phyloP scores from a whole-genome alignment of 2,888 invertebrate genomes.

The Timema podura region DNA sequence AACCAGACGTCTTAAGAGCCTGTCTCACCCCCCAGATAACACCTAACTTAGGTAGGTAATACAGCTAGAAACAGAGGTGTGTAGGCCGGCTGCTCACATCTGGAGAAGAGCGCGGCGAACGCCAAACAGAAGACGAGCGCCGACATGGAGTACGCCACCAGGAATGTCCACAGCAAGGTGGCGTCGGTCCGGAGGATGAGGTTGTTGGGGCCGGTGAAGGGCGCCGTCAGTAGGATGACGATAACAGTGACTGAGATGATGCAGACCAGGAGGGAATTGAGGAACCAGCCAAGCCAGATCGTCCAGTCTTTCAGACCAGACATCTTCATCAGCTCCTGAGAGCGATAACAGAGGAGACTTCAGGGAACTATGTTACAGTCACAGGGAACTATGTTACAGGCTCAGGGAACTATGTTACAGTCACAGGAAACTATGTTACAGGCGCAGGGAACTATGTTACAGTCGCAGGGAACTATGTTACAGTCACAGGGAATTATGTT shows the following conservation, averaged over 20 bases:
- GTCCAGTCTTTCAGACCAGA: conserved; percentile 53
- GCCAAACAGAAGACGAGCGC: conserved; percentile 45
- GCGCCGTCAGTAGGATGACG: conserved; percentile 40
- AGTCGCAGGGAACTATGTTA: too few species aligned
- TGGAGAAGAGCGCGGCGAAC: conserved; percentile 45
- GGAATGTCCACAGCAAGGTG: conserved; percentile 39
- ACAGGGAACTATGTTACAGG: too few species aligned
- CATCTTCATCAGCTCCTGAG: conserved; percentile 55
- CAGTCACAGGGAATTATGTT: too few species aligned
- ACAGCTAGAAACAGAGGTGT: too few species aligned
- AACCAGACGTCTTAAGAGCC: too few species aligned
- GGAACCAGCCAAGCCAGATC: conserved; percentile 52
- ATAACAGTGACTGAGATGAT: conserved; percentile 43
- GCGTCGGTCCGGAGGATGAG: conserved; percentile 12
- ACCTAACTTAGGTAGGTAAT: too few species aligned
- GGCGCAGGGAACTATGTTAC: too few species aligned
- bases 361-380: too few species aligned
- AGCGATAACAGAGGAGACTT: conserved; percentile 22
- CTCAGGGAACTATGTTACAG: too few species aligned
- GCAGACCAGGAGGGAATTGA: conserved; percentile 45
- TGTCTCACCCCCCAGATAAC: too few species aligned
- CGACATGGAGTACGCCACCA: conserved; percentile 43
- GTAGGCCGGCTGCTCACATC: conserved; percentile 40
- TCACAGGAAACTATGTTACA: too few species aligned
- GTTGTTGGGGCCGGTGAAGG: conserved; percentile 33